phyloP scores from a whole-genome alignment of 2,888 invertebrate genomes.

The Drosophila buzzatii region DNA sequence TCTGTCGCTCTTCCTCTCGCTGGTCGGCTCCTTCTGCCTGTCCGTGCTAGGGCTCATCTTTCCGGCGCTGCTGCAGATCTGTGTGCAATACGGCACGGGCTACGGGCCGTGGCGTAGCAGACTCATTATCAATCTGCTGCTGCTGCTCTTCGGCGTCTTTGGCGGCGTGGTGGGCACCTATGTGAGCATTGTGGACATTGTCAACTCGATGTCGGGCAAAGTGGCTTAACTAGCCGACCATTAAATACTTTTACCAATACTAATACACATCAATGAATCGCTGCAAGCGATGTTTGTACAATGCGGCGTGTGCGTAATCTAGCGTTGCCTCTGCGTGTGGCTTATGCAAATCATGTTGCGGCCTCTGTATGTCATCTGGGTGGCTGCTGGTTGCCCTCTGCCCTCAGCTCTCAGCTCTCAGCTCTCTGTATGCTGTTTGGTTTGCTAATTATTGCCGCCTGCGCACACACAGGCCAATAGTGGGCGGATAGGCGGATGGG shows the following conservation, averaged over 20 bases:
- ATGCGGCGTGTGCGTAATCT: slow-evolving; percentile 54
- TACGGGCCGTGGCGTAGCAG: slow-evolving; percentile 90
- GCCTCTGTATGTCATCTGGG: slow-evolving; percentile 31
- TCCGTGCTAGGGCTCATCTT: slow-evolving; percentile 96
- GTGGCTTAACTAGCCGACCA: slow-evolving; percentile 29
- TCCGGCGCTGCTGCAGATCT: slow-evolving; percentile 94
- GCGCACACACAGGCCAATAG: slow-evolving; percentile 24
- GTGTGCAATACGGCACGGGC: slow-evolving; percentile 89
- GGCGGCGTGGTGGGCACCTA: slow-evolving; percentile 91
- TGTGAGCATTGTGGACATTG: slow-evolving; percentile 82
- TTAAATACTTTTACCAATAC: slow-evolving; percentile 34
- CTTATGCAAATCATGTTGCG: slow-evolving; percentile 55
- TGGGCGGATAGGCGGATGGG: neutral
- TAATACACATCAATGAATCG: slow-evolving; percentile 16
- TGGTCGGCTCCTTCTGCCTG: slow-evolving; percentile 96
- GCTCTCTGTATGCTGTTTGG: slow-evolving; percentile 8
- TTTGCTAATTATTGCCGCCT: slow-evolving; percentile 50
- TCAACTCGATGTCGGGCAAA: slow-evolving; percentile 45
- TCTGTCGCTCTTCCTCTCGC: slow-evolving; percentile 94
- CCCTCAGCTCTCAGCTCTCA: neutral
- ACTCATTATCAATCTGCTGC: slow-evolving; percentile 89
- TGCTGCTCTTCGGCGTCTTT: slow-evolving; percentile 90
- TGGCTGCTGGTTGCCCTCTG: neutral
- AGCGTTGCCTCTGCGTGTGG: slow-evolving; percentile 39
- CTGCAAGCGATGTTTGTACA: slow-evolving; percentile 26